Conservation (phyloP, 2,888 invertebrate genomes). For the Blastobasis adustella region DNA sequence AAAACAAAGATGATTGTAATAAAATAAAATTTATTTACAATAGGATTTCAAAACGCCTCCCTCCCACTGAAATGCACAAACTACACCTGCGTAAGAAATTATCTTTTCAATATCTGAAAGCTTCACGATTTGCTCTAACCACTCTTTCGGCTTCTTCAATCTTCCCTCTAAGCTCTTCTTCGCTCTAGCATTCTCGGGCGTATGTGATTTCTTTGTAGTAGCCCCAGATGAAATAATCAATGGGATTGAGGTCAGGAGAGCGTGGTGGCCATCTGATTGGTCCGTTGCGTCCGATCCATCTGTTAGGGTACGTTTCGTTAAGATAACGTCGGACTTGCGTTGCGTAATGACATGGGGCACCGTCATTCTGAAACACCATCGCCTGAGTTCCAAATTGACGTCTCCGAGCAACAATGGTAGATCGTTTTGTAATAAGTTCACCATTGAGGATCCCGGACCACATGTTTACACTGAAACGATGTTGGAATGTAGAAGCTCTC, state of each 20-base stretch:
- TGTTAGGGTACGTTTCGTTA: conserved; percentile 3
- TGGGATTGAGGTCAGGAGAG: background rate
- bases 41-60: no score
- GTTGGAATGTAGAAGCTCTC: conserved; percentile 11
- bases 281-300: conserved; percentile 8
- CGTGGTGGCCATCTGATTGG: background rate
- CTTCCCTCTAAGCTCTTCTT: background rate
- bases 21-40: no score
- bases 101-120: background rate
- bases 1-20: no score
- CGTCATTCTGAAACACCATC: conserved; percentile 11
- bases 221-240: background rate
- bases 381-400: conserved; percentile 4
- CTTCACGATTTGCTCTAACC: background rate
- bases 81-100: no score
- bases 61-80: no score
- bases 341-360: conserved; percentile 9
- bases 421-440: conserved; percentile 3
- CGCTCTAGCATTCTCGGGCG: background rate
- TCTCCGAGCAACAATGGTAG: conserved; percentile 4
- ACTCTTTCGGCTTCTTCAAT: background rate
- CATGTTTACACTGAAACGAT: conserved; percentile 13
- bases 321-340: conserved; percentile 4
- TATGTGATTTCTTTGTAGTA: background rate
- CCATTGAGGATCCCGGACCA: conserved; percentile 14